Base-by-base conservation (phyloP, 1,140 invertebrate species). In the Drosophila eugracilis region DNA sequence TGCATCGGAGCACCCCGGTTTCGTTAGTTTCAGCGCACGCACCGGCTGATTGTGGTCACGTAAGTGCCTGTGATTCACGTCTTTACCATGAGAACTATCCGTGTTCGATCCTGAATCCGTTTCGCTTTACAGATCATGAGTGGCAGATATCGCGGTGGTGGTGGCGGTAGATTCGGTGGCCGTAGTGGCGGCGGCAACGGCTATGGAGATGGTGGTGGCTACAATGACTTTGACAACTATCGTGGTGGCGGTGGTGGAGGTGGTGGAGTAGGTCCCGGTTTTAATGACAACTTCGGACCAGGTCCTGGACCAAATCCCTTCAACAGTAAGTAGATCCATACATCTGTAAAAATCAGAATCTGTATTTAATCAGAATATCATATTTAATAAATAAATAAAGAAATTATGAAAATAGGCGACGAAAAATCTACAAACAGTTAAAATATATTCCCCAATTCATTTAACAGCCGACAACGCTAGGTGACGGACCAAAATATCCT, bases 101-200 rank as follows among this genome's bases (percentile, higher is more conserved):
- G 28, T 48, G 30, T 52, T 12, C 34, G 47, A 47, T 21, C 7
- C 17, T 0, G 10, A 12, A 32, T 32, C 12, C 17, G 7, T 14
- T 32, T 7, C 41, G 10, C 4, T 36, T 39, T 19, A 12, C 47
- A 91, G 89, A 81, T 78, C 55, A 91, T 91, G 89, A 88, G 83
- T 44, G 78, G 89, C 41, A 83, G 89, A 39, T 89, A 90, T 73
- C 80, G 89, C 12, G 80, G 77, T 21, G 77, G 78, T n/a, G 79
- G 79, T 1, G 73, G 77, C 7, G 80, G 77, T 10, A 48, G 75
- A 6, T 73, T 52, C 28, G 66, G 74, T 0, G 54, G 74, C 7
- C 49, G 69, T 2, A 76, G 76, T 4, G 63, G 74, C 2, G 76
- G 81, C 10, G 76, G 76, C 3, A 58, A 58, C 6, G 52, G 65